A percentile compares a stretch with the other conserved stretches of the same genome.
phyloP scores from a whole-genome alignment of 2,113 vertebrate species.

The Callorhinus ursinus region DNA sequence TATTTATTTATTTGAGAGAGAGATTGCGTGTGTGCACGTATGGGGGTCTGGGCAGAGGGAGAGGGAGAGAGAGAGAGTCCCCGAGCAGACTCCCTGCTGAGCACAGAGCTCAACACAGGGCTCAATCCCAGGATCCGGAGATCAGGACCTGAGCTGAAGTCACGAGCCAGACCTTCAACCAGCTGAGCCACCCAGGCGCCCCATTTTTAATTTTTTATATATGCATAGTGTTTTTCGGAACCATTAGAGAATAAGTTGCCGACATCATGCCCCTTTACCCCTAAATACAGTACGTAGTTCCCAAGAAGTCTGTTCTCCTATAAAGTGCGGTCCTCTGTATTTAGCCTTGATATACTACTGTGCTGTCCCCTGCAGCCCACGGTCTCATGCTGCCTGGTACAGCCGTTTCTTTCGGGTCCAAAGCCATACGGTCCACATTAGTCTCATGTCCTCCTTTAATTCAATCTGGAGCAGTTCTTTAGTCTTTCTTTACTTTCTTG shows the following conservation, averaged over 20 bases:
- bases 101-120: accelerated
- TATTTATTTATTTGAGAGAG: not conserved
- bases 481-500: not conserved
- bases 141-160: not conserved
- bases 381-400: not conserved
- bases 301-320: not conserved
- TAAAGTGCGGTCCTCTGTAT: not conserved
- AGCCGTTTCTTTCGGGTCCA: not conserved
- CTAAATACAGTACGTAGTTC: not conserved
- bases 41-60: not conserved
- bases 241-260: not conserved
- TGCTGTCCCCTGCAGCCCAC: not conserved
- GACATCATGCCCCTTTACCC: not conserved
- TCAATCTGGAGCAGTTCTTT: not conserved
- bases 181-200: not conserved
- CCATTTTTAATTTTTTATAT: not conserved
- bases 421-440: not conserved
- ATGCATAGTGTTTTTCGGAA: not conserved
- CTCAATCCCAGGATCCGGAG: not conserved
- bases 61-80: not conserved
- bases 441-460: not conserved
- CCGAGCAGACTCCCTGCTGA: not conserved
- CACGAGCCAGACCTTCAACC: not conserved
- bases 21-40: too few relatives aligned
- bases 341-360: not conserved